Percentiles rank a stretch among this genome's conserved stretches.
phyloP scores from a whole-genome alignment of 2,888 invertebrate species.

The Agrotis ipsilon region DNA sequence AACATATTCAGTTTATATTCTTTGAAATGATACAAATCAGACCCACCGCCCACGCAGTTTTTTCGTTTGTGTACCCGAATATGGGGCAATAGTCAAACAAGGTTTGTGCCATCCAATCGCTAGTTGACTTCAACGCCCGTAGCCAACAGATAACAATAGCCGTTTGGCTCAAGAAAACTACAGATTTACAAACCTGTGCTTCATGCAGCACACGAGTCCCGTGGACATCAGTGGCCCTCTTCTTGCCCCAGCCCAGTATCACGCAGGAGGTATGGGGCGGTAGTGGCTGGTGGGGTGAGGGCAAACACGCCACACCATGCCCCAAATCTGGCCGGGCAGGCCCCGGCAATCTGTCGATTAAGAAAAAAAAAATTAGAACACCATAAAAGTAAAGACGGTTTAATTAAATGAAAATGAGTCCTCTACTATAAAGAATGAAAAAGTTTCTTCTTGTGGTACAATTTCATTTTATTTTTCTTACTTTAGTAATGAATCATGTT shows the following conservation, averaged over 20 bases:
- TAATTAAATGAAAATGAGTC: constrained; percentile 36
- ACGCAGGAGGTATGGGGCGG: constrained; percentile 93
- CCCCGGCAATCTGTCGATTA: constrained; percentile 78
- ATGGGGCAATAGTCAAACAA: too few species aligned
- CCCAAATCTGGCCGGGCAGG: constrained; percentile 82
- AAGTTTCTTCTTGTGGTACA: background rate
- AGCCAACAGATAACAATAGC: too few species aligned
- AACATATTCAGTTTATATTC: background rate
- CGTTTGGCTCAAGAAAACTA: background rate
- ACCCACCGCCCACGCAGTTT: background rate
- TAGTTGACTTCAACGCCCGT: background rate
- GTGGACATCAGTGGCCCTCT: constrained; percentile 93
- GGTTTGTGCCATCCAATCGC: too few species aligned
- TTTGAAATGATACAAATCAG: background rate
- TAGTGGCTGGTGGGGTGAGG: constrained; percentile 93
- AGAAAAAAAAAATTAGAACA: constrained; percentile 23
- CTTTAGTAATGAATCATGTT: too few species aligned
- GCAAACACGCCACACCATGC: constrained; percentile 95
- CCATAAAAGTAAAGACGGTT: constrained; percentile 12
- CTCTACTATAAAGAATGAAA: background rate
- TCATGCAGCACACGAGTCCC: constrained; percentile 97
- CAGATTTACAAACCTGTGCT: constrained; percentile 92
- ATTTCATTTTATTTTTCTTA: background rate
- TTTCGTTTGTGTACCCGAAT: background rate
- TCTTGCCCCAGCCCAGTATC: constrained; percentile 98